Percentiles rank a stretch among this genome's conserved stretches.
Evolutionary conservation across 2,888 invertebrate species (phyloP).

Genomic region (Athalia rosae): DNA sequence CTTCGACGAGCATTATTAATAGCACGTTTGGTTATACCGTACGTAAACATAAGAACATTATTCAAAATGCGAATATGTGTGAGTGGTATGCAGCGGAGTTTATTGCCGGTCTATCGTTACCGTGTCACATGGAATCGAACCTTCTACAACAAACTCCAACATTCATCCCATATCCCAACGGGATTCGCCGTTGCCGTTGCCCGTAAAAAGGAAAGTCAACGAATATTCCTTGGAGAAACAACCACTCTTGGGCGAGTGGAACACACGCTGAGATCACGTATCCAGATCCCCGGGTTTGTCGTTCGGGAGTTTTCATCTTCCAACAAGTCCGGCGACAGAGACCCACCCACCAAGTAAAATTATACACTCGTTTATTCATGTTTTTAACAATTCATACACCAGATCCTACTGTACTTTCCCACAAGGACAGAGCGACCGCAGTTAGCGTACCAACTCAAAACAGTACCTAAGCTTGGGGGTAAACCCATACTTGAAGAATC

Average conservation of each 20-base stretch:
- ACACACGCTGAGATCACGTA: conserved; percentile 53
- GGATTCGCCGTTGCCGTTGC: not conserved
- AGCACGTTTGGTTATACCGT: not conserved
- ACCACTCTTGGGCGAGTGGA: conserved; percentile 60
- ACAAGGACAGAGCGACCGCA: no score
- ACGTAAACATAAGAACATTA: not conserved
- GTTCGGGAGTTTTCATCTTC: conserved; percentile 32
- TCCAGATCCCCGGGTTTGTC: conserved; percentile 7
- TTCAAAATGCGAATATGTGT: conserved; percentile 58
- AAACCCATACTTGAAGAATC: no score
- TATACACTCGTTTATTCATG: not conserved
- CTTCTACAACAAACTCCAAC: conserved; percentile 53
- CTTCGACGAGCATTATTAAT: no score
- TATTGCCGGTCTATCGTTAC: conserved; percentile 62
- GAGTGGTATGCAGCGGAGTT: conserved; percentile 58
- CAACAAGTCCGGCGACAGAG: conserved; percentile 23
- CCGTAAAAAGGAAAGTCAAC: conserved; percentile 52
- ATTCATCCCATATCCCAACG: conserved; percentile 32
- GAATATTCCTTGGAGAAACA: conserved; percentile 56
- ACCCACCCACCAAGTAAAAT: conserved; percentile 22
- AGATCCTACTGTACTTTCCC: no score
- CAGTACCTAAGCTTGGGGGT: no score
- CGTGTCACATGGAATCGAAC: conserved; percentile 56
- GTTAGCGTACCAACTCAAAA: no score
- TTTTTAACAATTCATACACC: not conserved